Percentiles rank a stretch among this genome's conserved stretches.
phyloP scores from a whole-genome alignment of 2,888 invertebrate genomes.

The Oconnorella tubifera region DNA sequence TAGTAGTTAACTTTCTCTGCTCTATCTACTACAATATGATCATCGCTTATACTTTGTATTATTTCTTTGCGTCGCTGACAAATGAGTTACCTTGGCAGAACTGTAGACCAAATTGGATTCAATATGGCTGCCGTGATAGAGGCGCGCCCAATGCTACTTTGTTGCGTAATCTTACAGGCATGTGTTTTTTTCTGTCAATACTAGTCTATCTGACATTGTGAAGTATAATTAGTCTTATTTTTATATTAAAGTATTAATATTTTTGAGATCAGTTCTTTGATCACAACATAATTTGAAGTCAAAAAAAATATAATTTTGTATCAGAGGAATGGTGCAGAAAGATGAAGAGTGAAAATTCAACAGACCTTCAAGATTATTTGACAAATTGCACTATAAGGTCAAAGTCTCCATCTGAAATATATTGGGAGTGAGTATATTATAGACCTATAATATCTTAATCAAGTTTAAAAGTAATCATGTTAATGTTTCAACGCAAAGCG shows the following conservation, averaged over 20 bases:
- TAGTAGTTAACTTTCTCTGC: constrained; percentile 45
- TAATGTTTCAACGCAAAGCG: no score
- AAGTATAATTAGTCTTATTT: no score
- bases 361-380: background rate
- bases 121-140: constrained; percentile 23
- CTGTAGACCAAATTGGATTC: constrained; percentile 49
- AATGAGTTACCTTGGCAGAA: constrained; percentile 49
- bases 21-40: constrained; percentile 54
- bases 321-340: background rate
- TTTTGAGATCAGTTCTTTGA: background rate
- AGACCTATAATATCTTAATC: background rate
- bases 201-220: no score
- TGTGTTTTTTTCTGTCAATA: constrained; percentile 13
- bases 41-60: constrained; percentile 53
- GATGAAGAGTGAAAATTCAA: background rate
- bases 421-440: background rate
- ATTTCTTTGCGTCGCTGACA: constrained; percentile 50
- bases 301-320: background rate
- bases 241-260: no score
- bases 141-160: background rate
- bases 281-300: background rate
- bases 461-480: background rate
- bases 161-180: background rate
- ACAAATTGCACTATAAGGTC: background rate
- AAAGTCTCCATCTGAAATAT: background rate